Evolutionary conservation across 2,797 vertebrate genomes (phyloP), one percentile per base, ranked within the genome.

Genomic region (Molossus molossus): DNA sequence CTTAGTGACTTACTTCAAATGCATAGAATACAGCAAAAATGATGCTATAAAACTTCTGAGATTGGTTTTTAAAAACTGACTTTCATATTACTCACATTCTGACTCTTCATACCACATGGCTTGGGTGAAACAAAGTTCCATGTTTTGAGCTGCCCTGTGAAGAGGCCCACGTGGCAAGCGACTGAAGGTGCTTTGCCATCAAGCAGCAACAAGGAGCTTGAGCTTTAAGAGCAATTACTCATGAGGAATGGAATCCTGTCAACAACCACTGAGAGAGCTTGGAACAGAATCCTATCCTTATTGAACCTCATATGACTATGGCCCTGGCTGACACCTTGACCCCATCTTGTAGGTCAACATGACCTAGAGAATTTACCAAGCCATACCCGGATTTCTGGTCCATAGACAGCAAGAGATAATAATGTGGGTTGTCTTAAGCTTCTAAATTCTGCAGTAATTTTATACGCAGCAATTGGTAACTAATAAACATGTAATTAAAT

Each of bases 371-470:
- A 53, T n/a, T 6, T 50, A 76, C 3, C 27, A 72, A 50, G 14
- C 6, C n/a, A 15, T 29, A 64, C 2, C 23, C 9, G 3, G 7
- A 70, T n/a, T 79, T 1, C 12, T 57, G 10, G 73, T 37, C 11
- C 33, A 82, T 23, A 70, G 8, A 60, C 37, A 40, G 1, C 11
- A 48, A 25, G 15, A 83, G 20, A 9, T 40, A 73, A 33, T 57
- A 69, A 67, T 72, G 3, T 37, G 27, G 0, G 6, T 27, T 76
- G 9, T 23, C 29, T 73, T 50, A 70, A 86, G 21, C 3, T 90
- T 15, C 1, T 79, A 48, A 82, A 50, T 79, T 90, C n/a, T 89
- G 40, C 13, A 13, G 12, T 79, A 83, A 90, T 82, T 88, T 92
- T 65, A 76, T 33, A 72, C 57, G 6, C 25, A 77, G 17, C 9